Percentiles rank a stretch among this genome's conserved stretches.
Evolutionary conservation across 92 coral and sea anemone species (phyloP).

Genomic region (Scolanthus callimorphus): DNA sequence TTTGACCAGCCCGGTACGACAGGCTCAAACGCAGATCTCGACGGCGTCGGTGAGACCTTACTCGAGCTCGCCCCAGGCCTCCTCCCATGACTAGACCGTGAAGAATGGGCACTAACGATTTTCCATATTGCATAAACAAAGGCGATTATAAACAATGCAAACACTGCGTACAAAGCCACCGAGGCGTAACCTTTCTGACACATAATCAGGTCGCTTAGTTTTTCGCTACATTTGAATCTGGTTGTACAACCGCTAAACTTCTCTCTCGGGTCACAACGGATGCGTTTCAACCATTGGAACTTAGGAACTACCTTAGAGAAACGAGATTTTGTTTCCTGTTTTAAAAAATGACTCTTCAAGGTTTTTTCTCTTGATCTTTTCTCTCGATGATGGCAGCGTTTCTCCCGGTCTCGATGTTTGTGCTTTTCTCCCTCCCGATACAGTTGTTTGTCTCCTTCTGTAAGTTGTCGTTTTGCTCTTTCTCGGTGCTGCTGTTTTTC

Average conservation of each 20-base stretch:
- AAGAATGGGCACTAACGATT: slow-evolving; percentile 82
- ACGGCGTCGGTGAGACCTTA: slow-evolving; percentile 62
- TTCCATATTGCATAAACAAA: slow-evolving; percentile 88
- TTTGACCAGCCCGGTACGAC: slow-evolving; percentile 12
- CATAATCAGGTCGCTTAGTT: slow-evolving; percentile 66
- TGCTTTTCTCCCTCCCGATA: too few relatives aligned
- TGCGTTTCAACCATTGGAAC: slow-evolving; percentile 44
- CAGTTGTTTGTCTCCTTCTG: too few relatives aligned
- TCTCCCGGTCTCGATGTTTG: too few relatives aligned
- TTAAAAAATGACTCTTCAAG: too few relatives aligned
- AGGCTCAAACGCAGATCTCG: slow-evolving; percentile 28
- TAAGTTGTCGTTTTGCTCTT: too few relatives aligned
- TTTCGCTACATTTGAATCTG: slow-evolving; percentile 61
- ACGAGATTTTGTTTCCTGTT: slow-evolving; percentile 23
- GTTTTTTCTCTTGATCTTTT: slow-evolving; percentile 23
- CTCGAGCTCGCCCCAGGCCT: slow-evolving; percentile 62
- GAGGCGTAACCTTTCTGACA: slow-evolving; percentile 93
- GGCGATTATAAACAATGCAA: slow-evolving; percentile 66
- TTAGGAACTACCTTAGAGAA: slow-evolving; percentile 33
- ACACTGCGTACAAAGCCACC: slow-evolving; percentile 82
- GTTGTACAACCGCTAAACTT: slow-evolving; percentile 23
- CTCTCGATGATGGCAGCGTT: slow-evolving; percentile 17
- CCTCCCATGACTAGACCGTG: slow-evolving; percentile 64
- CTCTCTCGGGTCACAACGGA: slow-evolving; percentile 9
- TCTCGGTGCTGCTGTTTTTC: too few relatives aligned